Conservation (phyloP, 2,797 vertebrate species). For the Rallus crepitans region DNA sequence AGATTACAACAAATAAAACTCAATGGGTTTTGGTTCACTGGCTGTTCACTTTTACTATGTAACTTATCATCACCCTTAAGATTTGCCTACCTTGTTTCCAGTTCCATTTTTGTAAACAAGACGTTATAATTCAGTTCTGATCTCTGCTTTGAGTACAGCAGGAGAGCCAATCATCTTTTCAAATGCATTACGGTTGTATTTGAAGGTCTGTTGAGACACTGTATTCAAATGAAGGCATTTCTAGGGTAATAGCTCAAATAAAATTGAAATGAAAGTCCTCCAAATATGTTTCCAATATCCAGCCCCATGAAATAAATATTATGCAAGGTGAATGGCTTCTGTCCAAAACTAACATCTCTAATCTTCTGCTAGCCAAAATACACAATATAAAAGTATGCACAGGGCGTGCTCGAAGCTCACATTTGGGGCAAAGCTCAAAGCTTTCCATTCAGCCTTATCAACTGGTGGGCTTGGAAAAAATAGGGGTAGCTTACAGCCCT, state of each 20-base stretch:
- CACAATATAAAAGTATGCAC: conserved; percentile 52
- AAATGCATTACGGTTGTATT: not conserved
- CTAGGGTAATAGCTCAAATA: conserved; percentile 37
- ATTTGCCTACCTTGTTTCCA: conserved; percentile 11
- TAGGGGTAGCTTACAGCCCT: not conserved
- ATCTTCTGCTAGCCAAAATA: conserved; percentile 61
- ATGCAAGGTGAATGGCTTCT: conserved; percentile 65
- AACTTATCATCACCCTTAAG: conserved; percentile 38
- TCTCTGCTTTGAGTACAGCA: not conserved
- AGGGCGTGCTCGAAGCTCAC: not conserved
- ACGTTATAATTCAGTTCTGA: not conserved
- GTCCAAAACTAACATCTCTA: conserved; percentile 61
- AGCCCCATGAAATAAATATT: conserved; percentile 45
- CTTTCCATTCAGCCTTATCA: conserved; percentile 45
- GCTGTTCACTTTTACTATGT: conserved; percentile 21
- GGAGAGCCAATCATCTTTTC: not conserved
- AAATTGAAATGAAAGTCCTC: conserved; percentile 33
- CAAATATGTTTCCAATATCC: conserved; percentile 62
- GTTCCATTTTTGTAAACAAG: conserved; percentile 1
- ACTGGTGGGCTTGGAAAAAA: not conserved
- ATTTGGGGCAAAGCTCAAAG: conserved; percentile 14
- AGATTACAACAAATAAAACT: not conserved
- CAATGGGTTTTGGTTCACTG: not conserved
- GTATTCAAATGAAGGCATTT: conserved; percentile 57
- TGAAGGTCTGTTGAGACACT: conserved; percentile 20